Base-by-base conservation (phyloP, 2,113 vertebrate species). In the Serilophus lunatus region DNA sequence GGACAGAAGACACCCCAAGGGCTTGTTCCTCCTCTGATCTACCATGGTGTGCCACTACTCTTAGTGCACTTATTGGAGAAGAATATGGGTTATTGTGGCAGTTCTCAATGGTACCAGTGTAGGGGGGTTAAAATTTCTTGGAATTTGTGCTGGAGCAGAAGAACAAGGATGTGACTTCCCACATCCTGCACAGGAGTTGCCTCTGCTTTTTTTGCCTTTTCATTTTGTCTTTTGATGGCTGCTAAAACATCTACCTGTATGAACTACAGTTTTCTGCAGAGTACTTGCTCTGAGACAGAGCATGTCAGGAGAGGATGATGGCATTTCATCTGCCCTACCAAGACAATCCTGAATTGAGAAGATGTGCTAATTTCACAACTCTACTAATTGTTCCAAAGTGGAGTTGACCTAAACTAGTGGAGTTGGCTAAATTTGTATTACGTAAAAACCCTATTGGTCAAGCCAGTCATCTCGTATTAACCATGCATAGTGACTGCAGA, bases 311-410 rank as follows among this genome's bases (percentile, higher is more conserved):
- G 28, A 75, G 51, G n/a, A 11, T 33, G 42, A 33, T 26, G 33
- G 25, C 0, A 0, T 16, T 75, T 33, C 9, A 9, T 63, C 35
- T 44, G 5, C 29, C 0, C 0, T 60, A 31, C 10, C 23, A 23
- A 63, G 40, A 56, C 25, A 68, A 31, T 42, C 25, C 57, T 71
- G 56, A 53, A 40, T 2, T 40, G 26, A 79, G 45, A 49, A 47
- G 42, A 84, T 47, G 9, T 17, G 8, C 44, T 60, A 24, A 40
- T 51, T 53, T 20, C 31, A 61, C 49, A 85, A 51, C 33, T 47
- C 53, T 8, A 19, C 6, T 36, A 18, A 6, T 59, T 44, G 18
- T 50, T 82, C 26, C 44, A n/a, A 38, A 42, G 17, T 7, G 22
- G 36, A 59, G 9, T 20, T 81, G 49, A 6, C 42, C 44, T 74